phyloP scores from a whole-genome alignment of 2,888 invertebrate genomes.

The Leucoma salicis region DNA sequence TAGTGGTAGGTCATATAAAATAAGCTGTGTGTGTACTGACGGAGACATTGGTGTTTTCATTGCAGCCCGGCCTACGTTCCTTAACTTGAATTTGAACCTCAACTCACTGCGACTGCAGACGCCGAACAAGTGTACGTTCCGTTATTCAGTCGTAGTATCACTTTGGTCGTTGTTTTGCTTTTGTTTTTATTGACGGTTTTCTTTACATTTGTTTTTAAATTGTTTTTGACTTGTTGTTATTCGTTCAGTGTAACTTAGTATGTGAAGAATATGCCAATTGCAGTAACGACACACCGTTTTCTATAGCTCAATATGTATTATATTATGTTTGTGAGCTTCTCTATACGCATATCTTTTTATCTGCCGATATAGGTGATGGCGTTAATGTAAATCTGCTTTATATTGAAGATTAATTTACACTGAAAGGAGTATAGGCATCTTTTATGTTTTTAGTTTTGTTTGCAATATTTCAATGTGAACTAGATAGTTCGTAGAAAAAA shows the following conservation, averaged over 20 bases:
- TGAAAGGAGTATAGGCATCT: conserved; percentile 23
- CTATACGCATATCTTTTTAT: too few relatives aligned
- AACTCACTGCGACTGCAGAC: conserved; percentile 95
- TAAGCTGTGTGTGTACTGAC: conserved; percentile 43
- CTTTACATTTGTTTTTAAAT: conserved; percentile 35
- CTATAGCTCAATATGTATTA: too few relatives aligned
- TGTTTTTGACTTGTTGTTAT: conserved; percentile 40
- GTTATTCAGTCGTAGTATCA: conserved; percentile 62
- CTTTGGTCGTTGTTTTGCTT: conserved; percentile 62
- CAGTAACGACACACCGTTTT: neutral
- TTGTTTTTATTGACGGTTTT: conserved; percentile 43
- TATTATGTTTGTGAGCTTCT: too few relatives aligned
- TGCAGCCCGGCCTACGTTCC: conserved; percentile 99
- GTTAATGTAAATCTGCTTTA: neutral
- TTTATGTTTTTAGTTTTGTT: conserved; percentile 42
- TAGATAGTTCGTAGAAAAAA: conserved; percentile 35
- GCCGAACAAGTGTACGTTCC: conserved; percentile 93
- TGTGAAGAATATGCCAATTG: neutral
- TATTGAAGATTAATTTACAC: conserved; percentile 13
- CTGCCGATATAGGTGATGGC: too few relatives aligned
- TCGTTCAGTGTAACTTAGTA: conserved; percentile 34
- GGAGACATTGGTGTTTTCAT: conserved; percentile 70
- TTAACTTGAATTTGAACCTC: conserved; percentile 97
- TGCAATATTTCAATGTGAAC: conserved; percentile 44
- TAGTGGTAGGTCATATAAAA: too few relatives aligned